Evolutionary conservation across 2,797 vertebrate genomes (phyloP).

Genomic region (Fundulus diaphanus): DNA sequence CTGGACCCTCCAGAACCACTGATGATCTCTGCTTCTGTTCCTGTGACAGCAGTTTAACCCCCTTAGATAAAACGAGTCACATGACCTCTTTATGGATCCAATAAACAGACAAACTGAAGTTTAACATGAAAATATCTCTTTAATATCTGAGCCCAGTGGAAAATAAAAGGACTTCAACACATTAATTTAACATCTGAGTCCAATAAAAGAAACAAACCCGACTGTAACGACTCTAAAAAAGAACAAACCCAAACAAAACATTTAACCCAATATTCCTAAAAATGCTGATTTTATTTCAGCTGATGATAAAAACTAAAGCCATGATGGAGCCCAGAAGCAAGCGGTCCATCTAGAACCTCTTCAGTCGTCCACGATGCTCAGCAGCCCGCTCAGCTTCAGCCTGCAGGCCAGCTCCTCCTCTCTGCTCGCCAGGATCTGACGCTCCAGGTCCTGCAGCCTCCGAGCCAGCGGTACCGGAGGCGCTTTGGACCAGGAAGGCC

Average conservation of each 20-base stretch:
- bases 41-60: background rate
- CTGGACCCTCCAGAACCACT: background rate
- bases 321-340: background rate
- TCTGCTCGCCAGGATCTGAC: slow-evolving; percentile 77
- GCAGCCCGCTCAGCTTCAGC: slow-evolving; percentile 84
- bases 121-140: slow-evolving; percentile 49
- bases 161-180: background rate
- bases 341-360: background rate
- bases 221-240: background rate
- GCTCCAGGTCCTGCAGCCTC: slow-evolving; percentile 81
- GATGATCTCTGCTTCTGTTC: background rate
- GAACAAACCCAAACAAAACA: background rate
- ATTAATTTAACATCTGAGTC: background rate
- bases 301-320: background rate
- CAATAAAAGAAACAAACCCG: background rate
- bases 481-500: slow-evolving; percentile 11
- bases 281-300: background rate
- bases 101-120: background rate
- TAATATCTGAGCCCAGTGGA: background rate
- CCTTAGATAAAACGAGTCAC: slow-evolving; percentile 10
- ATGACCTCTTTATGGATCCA: slow-evolving; percentile 15
- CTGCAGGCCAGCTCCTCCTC: slow-evolving; percentile 85
- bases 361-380: slow-evolving; percentile 88
- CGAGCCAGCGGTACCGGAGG: slow-evolving; percentile 60
- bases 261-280: background rate